Conservation (phyloP, 2,797 vertebrate species). For the Nyctalus aviator region DNA sequence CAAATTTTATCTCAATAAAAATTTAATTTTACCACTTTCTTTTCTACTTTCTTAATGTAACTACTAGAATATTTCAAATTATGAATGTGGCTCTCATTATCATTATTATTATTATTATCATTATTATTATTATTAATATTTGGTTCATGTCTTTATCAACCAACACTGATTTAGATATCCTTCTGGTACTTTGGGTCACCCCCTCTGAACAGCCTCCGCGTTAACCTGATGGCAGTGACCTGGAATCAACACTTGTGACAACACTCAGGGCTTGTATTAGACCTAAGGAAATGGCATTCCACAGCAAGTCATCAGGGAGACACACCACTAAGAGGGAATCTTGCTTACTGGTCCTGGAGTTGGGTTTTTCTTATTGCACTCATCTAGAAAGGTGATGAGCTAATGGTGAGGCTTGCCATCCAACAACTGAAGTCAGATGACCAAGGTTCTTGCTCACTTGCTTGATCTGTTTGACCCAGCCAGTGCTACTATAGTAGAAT, state of each 20-base stretch:
- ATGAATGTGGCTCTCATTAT: not conserved
- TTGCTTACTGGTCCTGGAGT: not conserved
- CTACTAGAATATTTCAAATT: not conserved
- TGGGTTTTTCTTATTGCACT: not conserved
- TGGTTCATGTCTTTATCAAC: not conserved
- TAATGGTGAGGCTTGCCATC: not conserved
- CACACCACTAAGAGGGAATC: not conserved
- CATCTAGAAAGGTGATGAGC: not conserved
- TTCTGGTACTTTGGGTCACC: not conserved
- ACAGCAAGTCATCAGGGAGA: not conserved
- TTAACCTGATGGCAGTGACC: not conserved
- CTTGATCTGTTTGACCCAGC: not conserved
- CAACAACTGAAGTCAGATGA: not conserved
- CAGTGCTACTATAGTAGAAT: not conserved
- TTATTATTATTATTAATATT: not conserved
- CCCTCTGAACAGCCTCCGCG: not conserved
- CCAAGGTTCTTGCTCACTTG: not conserved
- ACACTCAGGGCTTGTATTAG: not conserved
- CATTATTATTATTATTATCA: not conserved
- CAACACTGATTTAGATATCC: not conserved
- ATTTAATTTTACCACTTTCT: not conserved
- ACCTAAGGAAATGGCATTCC: not conserved
- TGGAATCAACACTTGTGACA: not conserved
- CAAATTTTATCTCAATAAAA: not conserved
- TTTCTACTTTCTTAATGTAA: not conserved